Evolutionary conservation across 2,888 invertebrate species (phyloP).

Genomic region (Onthophagus sagittarius): DNA sequence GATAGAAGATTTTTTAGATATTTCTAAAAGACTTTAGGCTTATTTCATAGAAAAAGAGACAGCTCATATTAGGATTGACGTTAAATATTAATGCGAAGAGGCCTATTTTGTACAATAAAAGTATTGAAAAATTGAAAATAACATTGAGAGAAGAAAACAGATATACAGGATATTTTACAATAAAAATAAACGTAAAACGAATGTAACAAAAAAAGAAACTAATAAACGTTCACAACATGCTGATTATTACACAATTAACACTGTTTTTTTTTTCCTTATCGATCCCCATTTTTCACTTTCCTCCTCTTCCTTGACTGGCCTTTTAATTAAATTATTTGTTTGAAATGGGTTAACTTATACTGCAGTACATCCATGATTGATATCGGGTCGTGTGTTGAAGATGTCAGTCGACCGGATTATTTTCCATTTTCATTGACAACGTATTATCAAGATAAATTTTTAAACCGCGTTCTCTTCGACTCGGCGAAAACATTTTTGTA

Average conservation of each 20-base stretch:
- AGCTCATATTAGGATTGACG: not conserved
- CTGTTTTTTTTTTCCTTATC: constrained; percentile 5
- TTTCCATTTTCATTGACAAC: constrained; percentile 45
- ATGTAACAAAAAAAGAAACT: constrained; percentile 21
- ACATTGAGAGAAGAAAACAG: constrained; percentile 17
- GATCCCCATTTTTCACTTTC: not conserved
- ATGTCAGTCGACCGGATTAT: constrained; percentile 46
- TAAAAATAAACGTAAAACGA: constrained; percentile 22
- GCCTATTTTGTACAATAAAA: constrained; percentile 8
- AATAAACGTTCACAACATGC: not conserved
- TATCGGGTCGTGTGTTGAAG: constrained; percentile 35
- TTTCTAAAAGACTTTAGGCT: constrained; percentile 2
- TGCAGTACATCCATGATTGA: constrained; percentile 42
- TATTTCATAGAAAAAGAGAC: constrained; percentile 5
- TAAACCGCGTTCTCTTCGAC: constrained; percentile 63
- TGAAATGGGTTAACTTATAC: constrained; percentile 34
- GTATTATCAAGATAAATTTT: constrained; percentile 65
- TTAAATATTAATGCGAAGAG: not conserved
- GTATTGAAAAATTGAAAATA: constrained; percentile 9
- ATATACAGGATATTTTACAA: constrained; percentile 24
- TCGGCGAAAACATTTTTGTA: constrained; percentile 53
- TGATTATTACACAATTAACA: constrained; percentile 19
- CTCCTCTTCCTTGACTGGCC: not conserved
- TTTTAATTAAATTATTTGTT: not conserved
- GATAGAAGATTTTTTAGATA: not conserved